Base-by-base conservation (phyloP, 2,797 vertebrate species). In the Chelon labrosus region DNA sequence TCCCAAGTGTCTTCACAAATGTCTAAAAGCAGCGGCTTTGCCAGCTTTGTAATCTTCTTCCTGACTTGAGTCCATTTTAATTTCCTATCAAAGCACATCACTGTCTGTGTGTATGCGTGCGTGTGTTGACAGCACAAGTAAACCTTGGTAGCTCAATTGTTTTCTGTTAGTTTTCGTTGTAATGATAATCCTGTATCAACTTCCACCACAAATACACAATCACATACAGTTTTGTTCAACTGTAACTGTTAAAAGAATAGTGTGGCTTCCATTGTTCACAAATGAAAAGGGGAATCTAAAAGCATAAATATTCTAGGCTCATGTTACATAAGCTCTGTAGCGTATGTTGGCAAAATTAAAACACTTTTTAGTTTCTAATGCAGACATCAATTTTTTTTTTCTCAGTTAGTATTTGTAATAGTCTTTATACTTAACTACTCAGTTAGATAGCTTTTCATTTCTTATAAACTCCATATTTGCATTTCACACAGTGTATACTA, bases 11-110 rank as follows among this genome's bases (percentile, higher is more conserved):
- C 59, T 79, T 81, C 46, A 63, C 75, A 75, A 74, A 86, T 75
- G 79, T 85, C 75, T 87, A 77, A 84, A 87, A 82, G 79, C 73
- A 82, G 74, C 69, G 73, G 71, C 75, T 81, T 70, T 82, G 80
- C 70, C 73, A 77, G 73, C 61, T 85, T 85, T 70, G 83, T 77
- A 86, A 84, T 89, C 73, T 84, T 65, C 71, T 58, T 72, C 69
- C 63, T 73, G 73, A 81, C 62, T 77, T 20, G 50, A 79, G 70
- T 79, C 63, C 22, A 62, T 86, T 88, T 87, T 73, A 79, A 85
- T 84, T 86, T 85, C 47, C 70, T 75, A 70, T 82, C 75, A 80
- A 72, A 74, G 64, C 64, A 47, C 51, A 70, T 77, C 69, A 67
- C 46, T 25, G 52, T 70, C 51, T 19, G 0, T 38, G 35, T 70